Percentiles rank a stretch among this genome's conserved stretches.
Conservation (phyloP, 2,113 vertebrate genomes). For the Propithecus coquereli region DNA sequence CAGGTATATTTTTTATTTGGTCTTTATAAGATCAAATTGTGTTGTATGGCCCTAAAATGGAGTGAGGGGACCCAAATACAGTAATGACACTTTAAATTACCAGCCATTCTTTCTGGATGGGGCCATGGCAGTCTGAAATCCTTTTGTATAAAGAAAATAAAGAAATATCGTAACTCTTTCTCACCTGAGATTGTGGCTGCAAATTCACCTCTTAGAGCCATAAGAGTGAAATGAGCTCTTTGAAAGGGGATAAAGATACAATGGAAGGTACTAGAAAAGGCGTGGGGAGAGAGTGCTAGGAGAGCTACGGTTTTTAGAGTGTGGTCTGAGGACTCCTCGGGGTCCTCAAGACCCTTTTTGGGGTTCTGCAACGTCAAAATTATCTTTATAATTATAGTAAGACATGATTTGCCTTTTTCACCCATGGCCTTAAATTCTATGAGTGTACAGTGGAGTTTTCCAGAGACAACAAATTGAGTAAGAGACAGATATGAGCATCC, state of each 20-base stretch:
- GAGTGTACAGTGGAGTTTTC: not conserved
- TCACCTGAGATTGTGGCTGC: not conserved
- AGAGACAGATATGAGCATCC: not conserved
- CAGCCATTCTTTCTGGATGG: not conserved
- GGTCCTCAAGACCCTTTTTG: not conserved
- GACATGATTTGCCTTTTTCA: not conserved
- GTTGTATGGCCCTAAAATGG: not conserved
- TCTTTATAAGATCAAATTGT: not conserved
- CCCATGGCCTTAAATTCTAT: not conserved
- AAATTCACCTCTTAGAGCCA: not conserved
- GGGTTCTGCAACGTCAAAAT: not conserved
- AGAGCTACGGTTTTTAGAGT: not conserved
- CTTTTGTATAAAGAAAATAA: not conserved
- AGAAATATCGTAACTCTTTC: not conserved
- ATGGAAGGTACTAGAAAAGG: not conserved
- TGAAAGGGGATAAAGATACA: not conserved
- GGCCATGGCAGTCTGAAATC: not conserved
- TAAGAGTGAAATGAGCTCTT: not conserved
- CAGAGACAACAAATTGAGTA: not conserved
- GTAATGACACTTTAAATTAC: not conserved
- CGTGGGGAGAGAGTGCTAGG: accelerated
- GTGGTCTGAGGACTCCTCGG: no score
- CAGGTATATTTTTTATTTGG: not conserved
- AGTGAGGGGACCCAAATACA: not conserved
- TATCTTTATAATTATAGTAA: not conserved